Base-by-base conservation (phyloP, 2,888 invertebrate genomes). In the Monoplex corrugatus region DNA sequence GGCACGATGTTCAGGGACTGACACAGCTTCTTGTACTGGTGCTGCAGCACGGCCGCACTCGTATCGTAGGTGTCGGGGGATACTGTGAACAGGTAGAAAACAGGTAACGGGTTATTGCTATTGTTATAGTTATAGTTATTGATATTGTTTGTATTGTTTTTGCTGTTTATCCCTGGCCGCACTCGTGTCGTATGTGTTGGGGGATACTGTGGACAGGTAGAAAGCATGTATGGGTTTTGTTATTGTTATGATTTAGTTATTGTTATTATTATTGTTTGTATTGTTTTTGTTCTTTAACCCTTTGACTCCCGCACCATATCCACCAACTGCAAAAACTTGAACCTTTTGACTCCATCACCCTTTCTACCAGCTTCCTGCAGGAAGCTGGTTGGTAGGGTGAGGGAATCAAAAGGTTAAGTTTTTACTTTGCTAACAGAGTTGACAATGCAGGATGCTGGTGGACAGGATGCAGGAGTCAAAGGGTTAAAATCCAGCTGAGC, bases 21-120 rank as follows among this genome's bases (percentile, higher is more conserved):
- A 84, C 94, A 94, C 45, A 92, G 78, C 82, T 91, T 90, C 80
- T 90, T 88, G 91, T 93, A 93, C 50, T 86, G 84, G 28, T 57
- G 8, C 87, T 50, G 75, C 57, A 87, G 68, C 63, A 87, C 13
- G 5, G 86, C 85, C 40, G 38, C 84, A 44, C 38, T 28, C 50
- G 85, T 40, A 19, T 78, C 57, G 45, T 75, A 80, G 32, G 63
- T 45, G 57, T 78, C 86, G 32, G 89, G 89, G 16, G 57, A 86
- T 13, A 85, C 89, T 89, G 86, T 13, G 3, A 57, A 23, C 13
- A 45, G 2, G 8, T 45, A 13, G 3, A 80, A 13, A 16, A 6
- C 43, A 16, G 16, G 19, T 10, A 1, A n/a, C 2, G 43, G 1
- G 44, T 43, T 57, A 57, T 57, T 23, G 57, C 57, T 57, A 32